Evolutionary conservation across 2,113 vertebrate genomes (phyloP).

Genomic region (Cercocebus atys): DNA sequence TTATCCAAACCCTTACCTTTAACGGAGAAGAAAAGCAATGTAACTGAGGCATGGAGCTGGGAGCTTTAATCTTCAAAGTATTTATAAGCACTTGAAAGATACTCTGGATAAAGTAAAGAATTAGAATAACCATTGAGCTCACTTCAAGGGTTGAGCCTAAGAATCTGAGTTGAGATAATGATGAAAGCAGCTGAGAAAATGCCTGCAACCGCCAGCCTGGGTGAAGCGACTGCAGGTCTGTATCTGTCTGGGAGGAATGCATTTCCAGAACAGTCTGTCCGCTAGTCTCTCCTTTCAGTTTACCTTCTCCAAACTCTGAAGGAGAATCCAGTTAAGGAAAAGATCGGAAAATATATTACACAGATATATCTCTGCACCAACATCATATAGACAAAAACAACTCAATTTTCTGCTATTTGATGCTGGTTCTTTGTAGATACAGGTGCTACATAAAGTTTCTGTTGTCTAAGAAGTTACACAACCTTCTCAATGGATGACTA

Average conservation of each 20-base stretch:
- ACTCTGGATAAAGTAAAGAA: not conserved
- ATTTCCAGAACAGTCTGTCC: not conserved
- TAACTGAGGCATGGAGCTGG: not conserved
- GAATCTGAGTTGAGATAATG: not conserved
- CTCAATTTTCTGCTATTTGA: not conserved
- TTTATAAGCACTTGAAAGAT: not conserved
- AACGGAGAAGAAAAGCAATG: not conserved
- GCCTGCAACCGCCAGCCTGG: not conserved
- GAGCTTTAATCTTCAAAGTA: not conserved
- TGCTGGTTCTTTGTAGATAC: not conserved
- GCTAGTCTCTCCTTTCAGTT: not conserved
- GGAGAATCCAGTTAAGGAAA: not conserved
- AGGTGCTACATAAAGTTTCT: not conserved
- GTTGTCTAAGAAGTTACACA: not conserved
- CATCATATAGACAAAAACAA: not conserved
- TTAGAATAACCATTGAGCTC: not conserved
- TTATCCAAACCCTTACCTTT: not conserved
- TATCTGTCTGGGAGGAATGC: not conserved
- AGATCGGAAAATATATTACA: not conserved
- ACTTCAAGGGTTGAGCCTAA: not conserved
- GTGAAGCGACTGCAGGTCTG: not conserved
- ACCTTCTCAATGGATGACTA: not conserved
- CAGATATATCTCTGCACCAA: not conserved
- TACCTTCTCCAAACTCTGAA: not conserved
- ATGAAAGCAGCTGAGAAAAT: not conserved